A percentile compares a stretch with the other conserved stretches of the same genome.
phyloP scores from a whole-genome alignment of 2,797 vertebrate species.

The Podarcis lilfordi region DNA sequence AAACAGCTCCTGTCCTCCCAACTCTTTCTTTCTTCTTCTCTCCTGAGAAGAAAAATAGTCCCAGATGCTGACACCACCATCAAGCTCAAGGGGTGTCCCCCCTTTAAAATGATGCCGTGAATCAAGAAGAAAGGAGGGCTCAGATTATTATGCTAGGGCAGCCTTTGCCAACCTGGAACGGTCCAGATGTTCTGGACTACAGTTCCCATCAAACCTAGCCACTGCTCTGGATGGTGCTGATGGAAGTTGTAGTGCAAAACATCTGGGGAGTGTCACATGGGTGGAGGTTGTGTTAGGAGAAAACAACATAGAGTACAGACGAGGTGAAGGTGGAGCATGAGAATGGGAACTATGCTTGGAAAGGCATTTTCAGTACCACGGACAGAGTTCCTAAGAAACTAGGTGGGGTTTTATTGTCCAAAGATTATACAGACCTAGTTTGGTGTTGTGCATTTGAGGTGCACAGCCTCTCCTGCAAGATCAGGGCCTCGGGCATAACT shows the following conservation, averaged over 20 bases:
- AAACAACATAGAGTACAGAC: too few species aligned
- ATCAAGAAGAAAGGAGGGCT: neutral
- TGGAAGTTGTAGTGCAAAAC: too few species aligned
- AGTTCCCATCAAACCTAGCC: too few species aligned
- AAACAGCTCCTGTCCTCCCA: constrained; percentile 7
- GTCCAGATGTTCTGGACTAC: too few species aligned
- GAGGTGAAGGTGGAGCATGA: neutral
- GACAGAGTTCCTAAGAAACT: neutral
- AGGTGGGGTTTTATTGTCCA: too few species aligned
- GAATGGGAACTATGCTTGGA: neutral
- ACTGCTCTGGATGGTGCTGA: too few species aligned
- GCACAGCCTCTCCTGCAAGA: neutral
- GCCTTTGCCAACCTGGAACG: too few species aligned
- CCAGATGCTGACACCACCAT: neutral
- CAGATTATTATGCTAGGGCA: neutral
- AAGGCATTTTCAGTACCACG: neutral
- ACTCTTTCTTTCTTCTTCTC: neutral
- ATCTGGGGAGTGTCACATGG: too few species aligned
- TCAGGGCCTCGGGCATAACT: neutral
- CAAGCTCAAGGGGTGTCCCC: neutral
- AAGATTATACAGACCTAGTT: neutral
- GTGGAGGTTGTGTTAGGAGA: too few species aligned
- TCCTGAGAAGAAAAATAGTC: constrained; percentile 4
- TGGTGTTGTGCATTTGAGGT: neutral
- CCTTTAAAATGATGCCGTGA: neutral